Evolutionary conservation across 2,797 vertebrate species (phyloP).

Genomic region (Artibeus jamaicensis): DNA sequence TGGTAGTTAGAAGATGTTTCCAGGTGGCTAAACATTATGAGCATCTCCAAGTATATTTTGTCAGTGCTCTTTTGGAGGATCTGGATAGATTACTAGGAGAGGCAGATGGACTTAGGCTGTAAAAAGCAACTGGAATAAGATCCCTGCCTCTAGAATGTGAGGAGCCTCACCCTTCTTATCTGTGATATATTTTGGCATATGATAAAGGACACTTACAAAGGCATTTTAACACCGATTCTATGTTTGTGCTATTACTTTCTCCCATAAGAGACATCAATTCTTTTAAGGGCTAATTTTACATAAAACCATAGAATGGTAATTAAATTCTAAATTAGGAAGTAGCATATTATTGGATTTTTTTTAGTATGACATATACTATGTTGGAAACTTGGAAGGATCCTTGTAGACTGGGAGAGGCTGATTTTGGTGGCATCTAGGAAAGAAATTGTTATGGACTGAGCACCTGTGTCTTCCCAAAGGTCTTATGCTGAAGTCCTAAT

Average conservation of each 20-base stretch:
- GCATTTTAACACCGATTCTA: background rate
- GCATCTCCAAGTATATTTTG: background rate
- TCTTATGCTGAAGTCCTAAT: background rate
- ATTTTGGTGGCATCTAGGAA: background rate
- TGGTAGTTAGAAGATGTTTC: background rate
- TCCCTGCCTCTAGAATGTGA: background rate
- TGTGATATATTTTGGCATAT: background rate
- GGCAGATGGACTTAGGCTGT: background rate
- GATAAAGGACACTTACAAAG: background rate
- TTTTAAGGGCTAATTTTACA: background rate
- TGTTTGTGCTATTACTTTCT: background rate
- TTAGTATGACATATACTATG: background rate
- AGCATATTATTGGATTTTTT: background rate
- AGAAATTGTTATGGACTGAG: background rate
- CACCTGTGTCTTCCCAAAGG: background rate
- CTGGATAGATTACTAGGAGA: background rate
- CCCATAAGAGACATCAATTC: background rate
- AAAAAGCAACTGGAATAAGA: background rate
- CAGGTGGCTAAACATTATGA: background rate
- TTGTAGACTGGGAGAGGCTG: background rate
- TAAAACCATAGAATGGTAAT: background rate
- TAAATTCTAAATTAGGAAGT: background rate
- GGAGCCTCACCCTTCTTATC: background rate
- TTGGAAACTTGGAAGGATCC: background rate
- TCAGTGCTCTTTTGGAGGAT: background rate